Conservation (phyloP, 2,888 invertebrate genomes). For the Barypeithes pellucidus region DNA sequence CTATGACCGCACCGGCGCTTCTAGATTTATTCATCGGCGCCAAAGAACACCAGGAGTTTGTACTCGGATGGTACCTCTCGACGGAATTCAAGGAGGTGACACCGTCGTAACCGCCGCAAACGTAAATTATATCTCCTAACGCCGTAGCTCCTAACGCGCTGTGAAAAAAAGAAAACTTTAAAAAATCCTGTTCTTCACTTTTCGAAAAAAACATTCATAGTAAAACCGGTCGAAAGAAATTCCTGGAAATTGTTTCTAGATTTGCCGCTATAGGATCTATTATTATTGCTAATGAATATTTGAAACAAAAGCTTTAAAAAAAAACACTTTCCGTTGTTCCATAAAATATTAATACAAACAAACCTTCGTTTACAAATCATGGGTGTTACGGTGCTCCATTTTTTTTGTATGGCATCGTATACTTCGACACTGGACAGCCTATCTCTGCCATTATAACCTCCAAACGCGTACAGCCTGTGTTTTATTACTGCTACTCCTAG, state of each 20-base stretch:
- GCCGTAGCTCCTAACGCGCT: slow-evolving; percentile 89
- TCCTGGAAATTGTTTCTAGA: no score
- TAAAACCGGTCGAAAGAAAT: no score
- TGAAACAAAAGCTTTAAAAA: slow-evolving; percentile 44
- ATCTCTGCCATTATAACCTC: slow-evolving; percentile 89
- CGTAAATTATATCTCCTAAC: slow-evolving; percentile 85
- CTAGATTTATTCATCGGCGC: slow-evolving; percentile 80
- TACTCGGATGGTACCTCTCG: slow-evolving; percentile 84
- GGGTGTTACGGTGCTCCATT: slow-evolving; percentile 84
- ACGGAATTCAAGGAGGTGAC: slow-evolving; percentile 87
- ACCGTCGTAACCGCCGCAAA: slow-evolving; percentile 90
- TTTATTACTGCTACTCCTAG: slow-evolving; percentile 89
- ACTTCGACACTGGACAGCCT: slow-evolving; percentile 88
- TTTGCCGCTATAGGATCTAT: no score
- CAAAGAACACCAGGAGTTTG: slow-evolving; percentile 82
- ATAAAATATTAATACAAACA: slow-evolving; percentile 32
- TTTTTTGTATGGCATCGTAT: slow-evolving; percentile 81
- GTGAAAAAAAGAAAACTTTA: no score
- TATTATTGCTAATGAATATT: no score
- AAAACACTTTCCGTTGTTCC: background rate
- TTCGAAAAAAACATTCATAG: no score
- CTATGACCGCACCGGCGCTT: slow-evolving; percentile 70
- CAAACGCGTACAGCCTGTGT: slow-evolving; percentile 85
- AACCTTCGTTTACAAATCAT: slow-evolving; percentile 88
- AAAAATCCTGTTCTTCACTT: no score